Evolutionary conservation across 2,888 invertebrate genomes (phyloP).

Genomic region (Minunthozetes semirufus): DNA sequence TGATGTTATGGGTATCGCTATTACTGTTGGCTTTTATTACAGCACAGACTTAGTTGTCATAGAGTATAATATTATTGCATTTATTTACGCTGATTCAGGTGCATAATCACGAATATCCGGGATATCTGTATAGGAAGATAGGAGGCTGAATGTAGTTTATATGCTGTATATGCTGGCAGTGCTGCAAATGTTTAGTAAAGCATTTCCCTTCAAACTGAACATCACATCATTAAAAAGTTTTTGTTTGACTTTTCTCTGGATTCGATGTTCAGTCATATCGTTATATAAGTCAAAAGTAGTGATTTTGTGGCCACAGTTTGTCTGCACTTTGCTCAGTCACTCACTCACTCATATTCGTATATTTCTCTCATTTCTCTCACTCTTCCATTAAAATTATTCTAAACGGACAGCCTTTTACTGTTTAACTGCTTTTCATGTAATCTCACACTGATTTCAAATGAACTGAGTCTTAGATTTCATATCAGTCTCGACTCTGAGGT

Average conservation of each 20-base stretch:
- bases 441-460: slow-evolving; percentile 20
- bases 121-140: slow-evolving; percentile 31
- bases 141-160: slow-evolving; percentile 21
- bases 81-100: slow-evolving; percentile 33
- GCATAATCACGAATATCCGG: slow-evolving; percentile 33
- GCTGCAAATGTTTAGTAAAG: slow-evolving; percentile 7
- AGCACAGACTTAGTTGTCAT: slow-evolving; percentile 29
- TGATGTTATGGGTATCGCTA: slow-evolving; percentile 21
- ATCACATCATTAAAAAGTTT: slow-evolving; percentile 31
- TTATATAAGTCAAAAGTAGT: not conserved
- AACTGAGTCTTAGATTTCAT: slow-evolving; percentile 25
- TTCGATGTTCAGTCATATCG: not conserved
- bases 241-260: not conserved
- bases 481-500: slow-evolving; percentile 24
- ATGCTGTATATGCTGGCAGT: not conserved
- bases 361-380: not conserved
- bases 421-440: slow-evolving; percentile 26
- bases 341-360: not conserved
- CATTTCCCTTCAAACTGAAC: slow-evolving; percentile 13
- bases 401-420: not conserved
- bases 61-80: slow-evolving; percentile 26
- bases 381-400: slow-evolving; percentile 1
- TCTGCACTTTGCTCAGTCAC: slow-evolving; percentile 14
- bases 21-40: slow-evolving; percentile 23
- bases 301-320: slow-evolving; percentile 17